Evolutionary conservation across 2,888 invertebrate species (phyloP).

Genomic region (Euproctis similis): DNA sequence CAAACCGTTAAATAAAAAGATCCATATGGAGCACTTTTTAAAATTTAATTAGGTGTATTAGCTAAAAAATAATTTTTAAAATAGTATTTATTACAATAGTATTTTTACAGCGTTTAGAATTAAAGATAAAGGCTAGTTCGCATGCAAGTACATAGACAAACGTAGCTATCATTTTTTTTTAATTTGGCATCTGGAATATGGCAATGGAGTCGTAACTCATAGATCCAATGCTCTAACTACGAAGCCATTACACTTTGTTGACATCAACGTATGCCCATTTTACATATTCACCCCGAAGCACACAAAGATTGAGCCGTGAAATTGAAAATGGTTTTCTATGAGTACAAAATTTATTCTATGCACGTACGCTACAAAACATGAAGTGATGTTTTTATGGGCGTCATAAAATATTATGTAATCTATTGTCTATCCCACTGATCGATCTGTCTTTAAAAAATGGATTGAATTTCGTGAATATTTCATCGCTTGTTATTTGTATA

Average conservation of each 20-base stretch:
- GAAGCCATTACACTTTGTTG: conserved; percentile 73
- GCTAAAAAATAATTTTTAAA: no score
- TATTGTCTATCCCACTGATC: no score
- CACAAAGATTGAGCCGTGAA: conserved; percentile 74
- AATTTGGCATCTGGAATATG: conserved; percentile 29
- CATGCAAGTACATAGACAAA: no score
- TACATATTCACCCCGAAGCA: conserved; percentile 72
- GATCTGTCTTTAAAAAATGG: conserved; percentile 3
- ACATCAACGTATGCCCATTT: conserved; percentile 71
- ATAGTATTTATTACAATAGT: no score
- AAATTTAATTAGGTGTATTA: no score
- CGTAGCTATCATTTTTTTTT: conserved; percentile 38
- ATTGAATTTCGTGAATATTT: no score
- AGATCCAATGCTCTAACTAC: conserved; percentile 63
- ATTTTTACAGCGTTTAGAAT: no score
- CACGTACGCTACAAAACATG: conserved; percentile 56
- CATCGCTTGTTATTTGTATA: no score
- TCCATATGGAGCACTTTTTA: no score
- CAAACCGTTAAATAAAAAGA: no score
- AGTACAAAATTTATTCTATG: conserved; percentile 68
- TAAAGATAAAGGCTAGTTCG: no score
- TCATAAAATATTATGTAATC: conserved; percentile 13
- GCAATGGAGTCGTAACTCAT: conserved; percentile 51
- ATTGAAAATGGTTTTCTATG: conserved; percentile 74
- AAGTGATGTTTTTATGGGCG: conserved; percentile 19